Evolutionary conservation across 1,140 invertebrate species (phyloP).

Genomic region (Ladona fulva): DNA sequence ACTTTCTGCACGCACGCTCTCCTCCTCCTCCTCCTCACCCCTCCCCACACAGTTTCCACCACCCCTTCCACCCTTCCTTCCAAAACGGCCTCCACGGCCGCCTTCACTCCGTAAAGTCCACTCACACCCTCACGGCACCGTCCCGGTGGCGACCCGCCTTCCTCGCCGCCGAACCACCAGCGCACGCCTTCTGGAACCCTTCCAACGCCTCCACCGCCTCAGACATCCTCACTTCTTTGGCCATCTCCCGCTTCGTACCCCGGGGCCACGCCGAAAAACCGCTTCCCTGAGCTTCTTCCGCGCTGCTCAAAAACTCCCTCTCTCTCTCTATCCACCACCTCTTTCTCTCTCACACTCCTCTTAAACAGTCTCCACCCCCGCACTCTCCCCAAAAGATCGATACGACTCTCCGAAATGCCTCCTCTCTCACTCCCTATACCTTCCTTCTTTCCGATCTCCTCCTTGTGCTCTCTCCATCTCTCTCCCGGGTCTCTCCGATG

Average conservation of each 20-base stretch:
- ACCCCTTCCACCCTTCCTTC: no score
- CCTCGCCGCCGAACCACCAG: no score
- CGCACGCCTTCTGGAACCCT: background rate
- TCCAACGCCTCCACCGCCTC: background rate
- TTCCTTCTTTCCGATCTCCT: background rate
- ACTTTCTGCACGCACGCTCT: background rate
- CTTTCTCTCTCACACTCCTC: background rate
- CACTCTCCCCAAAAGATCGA: background rate
- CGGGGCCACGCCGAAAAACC: background rate
- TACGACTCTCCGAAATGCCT: background rate
- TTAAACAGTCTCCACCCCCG: background rate
- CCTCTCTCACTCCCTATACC: no score
- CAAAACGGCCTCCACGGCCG: no score
- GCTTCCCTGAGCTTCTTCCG: background rate
- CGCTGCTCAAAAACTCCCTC: background rate
- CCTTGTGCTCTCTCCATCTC: background rate
- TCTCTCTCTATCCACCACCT: background rate
- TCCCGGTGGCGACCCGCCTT: no score
- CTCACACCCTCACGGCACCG: no score
- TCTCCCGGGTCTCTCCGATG: background rate
- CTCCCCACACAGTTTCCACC: background rate
- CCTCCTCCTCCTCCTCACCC: background rate
- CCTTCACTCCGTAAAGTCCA: no score
- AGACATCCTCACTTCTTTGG: background rate
- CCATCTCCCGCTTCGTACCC: background rate